Conservation (phyloP, 1,140 invertebrate genomes). For the Papilio machaon region DNA sequence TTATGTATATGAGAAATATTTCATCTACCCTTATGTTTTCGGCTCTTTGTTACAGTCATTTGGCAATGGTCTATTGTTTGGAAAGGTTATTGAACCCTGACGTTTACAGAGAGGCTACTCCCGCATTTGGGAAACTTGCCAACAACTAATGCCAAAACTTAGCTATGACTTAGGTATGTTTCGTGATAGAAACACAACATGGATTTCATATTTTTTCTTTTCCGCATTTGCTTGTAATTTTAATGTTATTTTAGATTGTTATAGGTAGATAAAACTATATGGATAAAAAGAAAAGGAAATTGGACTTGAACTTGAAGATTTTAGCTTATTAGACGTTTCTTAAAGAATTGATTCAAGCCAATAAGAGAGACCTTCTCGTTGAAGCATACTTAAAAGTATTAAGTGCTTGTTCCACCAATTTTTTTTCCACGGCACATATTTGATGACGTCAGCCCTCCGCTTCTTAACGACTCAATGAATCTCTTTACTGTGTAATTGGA, state of each 20-base stretch:
- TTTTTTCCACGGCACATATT: neutral
- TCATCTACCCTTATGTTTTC: slow-evolving; percentile 12
- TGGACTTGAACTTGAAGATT: too few species aligned
- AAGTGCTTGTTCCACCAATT: neutral
- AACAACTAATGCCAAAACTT: slow-evolving; percentile 18
- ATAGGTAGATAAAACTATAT: neutral
- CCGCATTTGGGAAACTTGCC: slow-evolving; percentile 12
- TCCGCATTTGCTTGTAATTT: neutral
- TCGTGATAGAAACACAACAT: neutral
- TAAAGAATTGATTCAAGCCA: too few species aligned
- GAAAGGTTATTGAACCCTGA: slow-evolving; percentile 13
- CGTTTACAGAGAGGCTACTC: slow-evolving; percentile 15
- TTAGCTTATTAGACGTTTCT: too few species aligned
- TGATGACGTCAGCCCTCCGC: neutral
- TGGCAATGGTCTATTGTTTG: slow-evolving; percentile 7
- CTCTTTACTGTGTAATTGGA: neutral
- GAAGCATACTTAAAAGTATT: neutral
- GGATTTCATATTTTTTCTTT: neutral
- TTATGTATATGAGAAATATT: neutral
- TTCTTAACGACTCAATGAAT: neutral
- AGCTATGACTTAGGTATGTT: neutral
- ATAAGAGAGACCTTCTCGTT: neutral
- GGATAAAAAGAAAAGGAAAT: too few species aligned
- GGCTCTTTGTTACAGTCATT: neutral
- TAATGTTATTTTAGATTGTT: neutral